Conservation (phyloP, 2,113 vertebrate genomes). For the Formicarius rufipectus region DNA sequence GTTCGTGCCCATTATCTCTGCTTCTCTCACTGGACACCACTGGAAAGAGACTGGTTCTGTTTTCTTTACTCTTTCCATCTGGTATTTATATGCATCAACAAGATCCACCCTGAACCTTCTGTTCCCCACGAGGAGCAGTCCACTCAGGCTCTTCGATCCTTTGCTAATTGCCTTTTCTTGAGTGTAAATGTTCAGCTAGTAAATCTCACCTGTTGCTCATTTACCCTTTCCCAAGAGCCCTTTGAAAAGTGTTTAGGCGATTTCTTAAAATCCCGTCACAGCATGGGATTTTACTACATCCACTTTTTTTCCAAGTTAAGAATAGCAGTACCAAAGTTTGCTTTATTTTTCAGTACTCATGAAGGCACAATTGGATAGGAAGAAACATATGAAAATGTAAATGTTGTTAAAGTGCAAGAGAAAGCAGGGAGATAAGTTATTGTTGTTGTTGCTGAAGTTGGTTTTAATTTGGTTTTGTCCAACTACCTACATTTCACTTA, state of each 20-base stretch:
- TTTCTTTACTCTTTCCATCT: background rate
- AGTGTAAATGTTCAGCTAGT: background rate
- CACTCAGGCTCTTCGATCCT: background rate
- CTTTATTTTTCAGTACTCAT: constrained; percentile 23
- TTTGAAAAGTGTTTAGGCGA: background rate
- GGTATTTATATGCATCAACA: background rate
- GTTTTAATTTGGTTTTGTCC: background rate
- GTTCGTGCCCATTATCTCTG: background rate
- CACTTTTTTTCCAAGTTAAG: background rate
- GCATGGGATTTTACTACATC: background rate
- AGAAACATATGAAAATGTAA: background rate
- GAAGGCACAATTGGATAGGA: constrained; percentile 31
- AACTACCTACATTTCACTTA: background rate
- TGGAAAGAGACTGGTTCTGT: background rate
- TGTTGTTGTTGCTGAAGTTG: background rate
- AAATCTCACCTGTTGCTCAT: background rate
- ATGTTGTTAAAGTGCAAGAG: background rate
- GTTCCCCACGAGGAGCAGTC: background rate
- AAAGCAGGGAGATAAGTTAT: background rate
- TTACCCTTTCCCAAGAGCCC: background rate
- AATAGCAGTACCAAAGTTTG: background rate
- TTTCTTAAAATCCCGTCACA: background rate
- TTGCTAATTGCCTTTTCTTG: background rate
- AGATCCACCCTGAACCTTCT: background rate
- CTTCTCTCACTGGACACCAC: background rate